A percentile compares a stretch with the other conserved stretches of the same genome.
Conservation (phyloP, 2,888 invertebrate species). For the Drosophila robusta region DNA sequence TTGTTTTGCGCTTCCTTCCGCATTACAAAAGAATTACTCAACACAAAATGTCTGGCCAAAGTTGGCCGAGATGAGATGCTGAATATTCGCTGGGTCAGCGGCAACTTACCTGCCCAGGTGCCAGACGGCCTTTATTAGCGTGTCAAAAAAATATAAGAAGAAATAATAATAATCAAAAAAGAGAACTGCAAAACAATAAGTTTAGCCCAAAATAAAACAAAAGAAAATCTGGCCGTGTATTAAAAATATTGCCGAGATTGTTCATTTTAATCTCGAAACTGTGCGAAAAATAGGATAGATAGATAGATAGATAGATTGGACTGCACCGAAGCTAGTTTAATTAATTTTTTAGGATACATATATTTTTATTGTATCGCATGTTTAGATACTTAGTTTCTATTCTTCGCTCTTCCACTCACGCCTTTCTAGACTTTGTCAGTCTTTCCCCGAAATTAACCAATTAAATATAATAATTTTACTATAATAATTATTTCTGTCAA, state of each 20-base stretch:
- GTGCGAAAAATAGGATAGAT: neutral
- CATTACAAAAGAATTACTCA: slow-evolving; percentile 79
- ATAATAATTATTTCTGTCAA: no score
- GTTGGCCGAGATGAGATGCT: slow-evolving; percentile 48
- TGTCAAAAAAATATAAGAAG: slow-evolving; percentile 7
- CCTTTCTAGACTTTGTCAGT: no score
- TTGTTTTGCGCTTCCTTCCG: slow-evolving; percentile 77
- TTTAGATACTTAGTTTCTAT: no score
- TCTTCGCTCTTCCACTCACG: no score
- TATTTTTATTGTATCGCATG: no score
- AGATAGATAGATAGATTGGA: neutral
- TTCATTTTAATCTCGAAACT: slow-evolving; percentile 1
- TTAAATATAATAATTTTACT: no score
- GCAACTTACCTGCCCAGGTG: slow-evolving; percentile 34
- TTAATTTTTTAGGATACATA: no score
- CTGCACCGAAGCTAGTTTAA: neutral
- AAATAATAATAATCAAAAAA: slow-evolving; percentile 11
- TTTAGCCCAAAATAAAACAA: slow-evolving; percentile 5
- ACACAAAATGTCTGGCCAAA: slow-evolving; percentile 73
- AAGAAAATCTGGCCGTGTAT: slow-evolving; percentile 3
- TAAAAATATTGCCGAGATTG: slow-evolving; percentile 22
- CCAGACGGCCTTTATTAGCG: slow-evolving; percentile 41
- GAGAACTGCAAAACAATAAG: neutral
- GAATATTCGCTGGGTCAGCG: slow-evolving; percentile 43
- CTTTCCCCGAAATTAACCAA: no score